Evolutionary conservation across 2,888 invertebrate species (phyloP), one percentile per base, ranked within the genome.

Genomic region (Polymixis lichenea): DNA sequence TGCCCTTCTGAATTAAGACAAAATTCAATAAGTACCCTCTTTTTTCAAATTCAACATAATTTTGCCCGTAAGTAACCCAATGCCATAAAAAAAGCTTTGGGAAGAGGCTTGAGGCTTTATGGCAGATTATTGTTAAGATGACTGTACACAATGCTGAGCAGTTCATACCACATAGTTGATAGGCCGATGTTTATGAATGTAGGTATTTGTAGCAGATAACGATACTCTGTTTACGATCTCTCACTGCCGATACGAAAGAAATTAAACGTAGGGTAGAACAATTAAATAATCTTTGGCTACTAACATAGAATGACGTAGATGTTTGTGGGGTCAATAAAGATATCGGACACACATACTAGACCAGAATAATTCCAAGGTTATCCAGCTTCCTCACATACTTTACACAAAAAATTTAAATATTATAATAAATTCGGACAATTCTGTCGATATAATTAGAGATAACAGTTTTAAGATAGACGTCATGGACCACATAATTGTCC

Each of bases 191-290:
- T 91, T 92, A 91, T 90, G 88, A 90, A 92, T 91, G 89, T 78
- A 75, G 77, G 64, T 89, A 88, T 89, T 89, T 89, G 80, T 86
- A 82, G 71, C 80, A 91, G 93, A 93, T 85, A 94, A 90, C 89
- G 86, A 87, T 87, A 89, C 89, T 89, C 81, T 93, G 91, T 93
- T 94, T 94, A 94, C 92, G 90, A 92, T 92, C 88, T 90, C 82
- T 86, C 80, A 87, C 78, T 77, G n/a, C 62, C 77, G 86, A 87
- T 90, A 90, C 69, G 80, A 83, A 75, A 81, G 73, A 83, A 88
- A 86, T 85, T 76, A 72, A 83, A 83, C 71, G 62, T 80, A 77
- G 70, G 66, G 38, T 68, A 76, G 65, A 77, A 80, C 71, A 87
- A 77, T 83, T 79, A 0, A 70, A 72, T 78, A 78, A 75, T 81